Conservation (phyloP, 1,140 invertebrate genomes). For the Scaptomyza hsui region DNA sequence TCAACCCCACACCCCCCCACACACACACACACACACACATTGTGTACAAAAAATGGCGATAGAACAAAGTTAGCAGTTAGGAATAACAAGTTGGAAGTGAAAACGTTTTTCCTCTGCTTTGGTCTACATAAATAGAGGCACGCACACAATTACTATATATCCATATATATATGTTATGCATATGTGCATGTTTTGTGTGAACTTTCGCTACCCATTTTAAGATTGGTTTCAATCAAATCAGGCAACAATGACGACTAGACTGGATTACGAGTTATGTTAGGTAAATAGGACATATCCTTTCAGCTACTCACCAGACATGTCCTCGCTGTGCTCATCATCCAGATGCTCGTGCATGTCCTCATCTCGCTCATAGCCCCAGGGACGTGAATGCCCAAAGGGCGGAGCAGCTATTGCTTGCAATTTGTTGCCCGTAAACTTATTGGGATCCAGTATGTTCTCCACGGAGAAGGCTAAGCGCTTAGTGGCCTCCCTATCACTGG, state of each 20-base stretch:
- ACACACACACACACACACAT: constrained; percentile 20
- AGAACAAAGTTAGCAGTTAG: constrained; percentile 14
- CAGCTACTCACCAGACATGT: constrained; percentile 79
- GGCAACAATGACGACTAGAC: constrained; percentile 9
- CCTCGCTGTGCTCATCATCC: constrained; percentile 83
- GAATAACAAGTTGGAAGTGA: constrained; percentile 10
- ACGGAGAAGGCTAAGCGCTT: constrained; percentile 92
- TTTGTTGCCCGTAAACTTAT: constrained; percentile 91
- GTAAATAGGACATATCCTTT: not conserved
- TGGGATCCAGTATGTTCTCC: constrained; percentile 95
- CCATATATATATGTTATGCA: not conserved
- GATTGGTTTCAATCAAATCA: constrained; percentile 46
- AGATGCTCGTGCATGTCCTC: constrained; percentile 79
- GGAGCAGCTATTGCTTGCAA: constrained; percentile 28
- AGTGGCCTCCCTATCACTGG: constrained; percentile 76
- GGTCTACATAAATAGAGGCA: constrained; percentile 8
- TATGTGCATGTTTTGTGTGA: not conserved
- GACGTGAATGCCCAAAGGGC: constrained; percentile 68
- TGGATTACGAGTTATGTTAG: not conserved
- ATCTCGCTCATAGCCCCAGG: constrained; percentile 85
- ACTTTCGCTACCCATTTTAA: not conserved
- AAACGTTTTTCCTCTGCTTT: constrained; percentile 12
- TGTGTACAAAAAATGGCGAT: constrained; percentile 6
- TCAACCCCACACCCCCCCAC: constrained; percentile 30
- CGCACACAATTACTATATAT: not conserved